Evolutionary conservation across 2,113 vertebrate genomes (phyloP).

Genomic region (Jacana jacana): DNA sequence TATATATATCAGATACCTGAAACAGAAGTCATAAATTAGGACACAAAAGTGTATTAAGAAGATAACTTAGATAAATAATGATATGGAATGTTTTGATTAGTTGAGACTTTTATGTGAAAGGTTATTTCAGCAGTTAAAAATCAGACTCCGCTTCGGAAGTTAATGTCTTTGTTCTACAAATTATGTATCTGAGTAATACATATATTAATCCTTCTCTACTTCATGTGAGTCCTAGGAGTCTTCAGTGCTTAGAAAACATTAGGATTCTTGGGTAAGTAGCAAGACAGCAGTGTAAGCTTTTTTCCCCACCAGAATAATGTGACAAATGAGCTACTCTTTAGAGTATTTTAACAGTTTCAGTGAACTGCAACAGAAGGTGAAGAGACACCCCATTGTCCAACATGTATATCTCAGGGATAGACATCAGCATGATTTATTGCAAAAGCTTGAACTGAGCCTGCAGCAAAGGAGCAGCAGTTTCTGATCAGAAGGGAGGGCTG

Average conservation of each 20-base stretch:
- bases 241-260: not conserved
- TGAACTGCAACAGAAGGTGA: too few species aligned
- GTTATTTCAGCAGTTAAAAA: not conserved
- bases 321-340: not conserved
- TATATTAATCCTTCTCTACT: not conserved
- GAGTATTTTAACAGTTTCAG: not conserved
- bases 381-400: not conserved
- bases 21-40: not conserved
- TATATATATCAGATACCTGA: not conserved
- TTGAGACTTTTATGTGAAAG: not conserved
- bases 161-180: not conserved
- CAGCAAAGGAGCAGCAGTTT: conserved; percentile 24
- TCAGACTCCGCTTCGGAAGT: not conserved
- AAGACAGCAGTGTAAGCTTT: not conserved
- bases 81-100: not conserved
- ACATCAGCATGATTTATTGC: not conserved
- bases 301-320: not conserved
- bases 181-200: not conserved
- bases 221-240: not conserved
- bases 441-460: not conserved
- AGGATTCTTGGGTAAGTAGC: not conserved
- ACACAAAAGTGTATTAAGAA: not conserved
- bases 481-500: conserved; percentile 7
- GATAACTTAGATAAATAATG: not conserved
- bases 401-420: not conserved